Conservation (phyloP, 2,888 invertebrate genomes). For the Rhyacophila evoluta region DNA sequence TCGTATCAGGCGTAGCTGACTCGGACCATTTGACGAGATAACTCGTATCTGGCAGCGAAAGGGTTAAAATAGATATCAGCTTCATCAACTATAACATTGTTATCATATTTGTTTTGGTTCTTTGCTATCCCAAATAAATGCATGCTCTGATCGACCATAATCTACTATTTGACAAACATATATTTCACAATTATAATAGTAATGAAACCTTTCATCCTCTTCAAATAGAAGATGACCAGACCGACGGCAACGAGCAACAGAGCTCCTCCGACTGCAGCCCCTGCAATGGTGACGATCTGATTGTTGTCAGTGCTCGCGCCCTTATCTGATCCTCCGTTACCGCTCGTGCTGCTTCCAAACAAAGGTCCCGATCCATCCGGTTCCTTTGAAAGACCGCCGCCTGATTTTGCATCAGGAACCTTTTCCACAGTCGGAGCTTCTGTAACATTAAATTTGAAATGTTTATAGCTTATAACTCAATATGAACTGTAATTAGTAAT, state of each 20-base stretch:
- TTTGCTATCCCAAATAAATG: neutral
- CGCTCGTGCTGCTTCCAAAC: constrained; percentile 60
- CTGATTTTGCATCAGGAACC: constrained; percentile 48
- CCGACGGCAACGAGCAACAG: constrained; percentile 58
- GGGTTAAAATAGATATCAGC: too few relatives aligned
- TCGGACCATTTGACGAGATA: too few relatives aligned
- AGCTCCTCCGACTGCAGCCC: constrained; percentile 58
- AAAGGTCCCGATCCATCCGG: constrained; percentile 56
- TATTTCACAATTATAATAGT: too few relatives aligned
- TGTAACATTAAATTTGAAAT: too few relatives aligned
- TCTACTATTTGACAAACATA: constrained; percentile 31
- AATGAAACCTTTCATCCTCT: constrained; percentile 57
- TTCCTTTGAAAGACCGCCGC: neutral
- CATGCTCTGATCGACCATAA: neutral
- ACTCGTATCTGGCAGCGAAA: too few relatives aligned
- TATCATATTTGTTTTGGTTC: too few relatives aligned
- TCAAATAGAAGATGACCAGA: constrained; percentile 57
- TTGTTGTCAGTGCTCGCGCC: neutral
- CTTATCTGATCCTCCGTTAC: constrained; percentile 58
- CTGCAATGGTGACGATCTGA: constrained; percentile 55
- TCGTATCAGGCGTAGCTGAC: too few relatives aligned
- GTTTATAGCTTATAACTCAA: too few relatives aligned
- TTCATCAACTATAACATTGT: too few relatives aligned
- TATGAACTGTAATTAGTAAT: too few relatives aligned
- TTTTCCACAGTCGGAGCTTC: constrained; percentile 54